Base-by-base conservation (phyloP, 92 coral and sea anemone genomes). In the Porites lobata region DNA sequence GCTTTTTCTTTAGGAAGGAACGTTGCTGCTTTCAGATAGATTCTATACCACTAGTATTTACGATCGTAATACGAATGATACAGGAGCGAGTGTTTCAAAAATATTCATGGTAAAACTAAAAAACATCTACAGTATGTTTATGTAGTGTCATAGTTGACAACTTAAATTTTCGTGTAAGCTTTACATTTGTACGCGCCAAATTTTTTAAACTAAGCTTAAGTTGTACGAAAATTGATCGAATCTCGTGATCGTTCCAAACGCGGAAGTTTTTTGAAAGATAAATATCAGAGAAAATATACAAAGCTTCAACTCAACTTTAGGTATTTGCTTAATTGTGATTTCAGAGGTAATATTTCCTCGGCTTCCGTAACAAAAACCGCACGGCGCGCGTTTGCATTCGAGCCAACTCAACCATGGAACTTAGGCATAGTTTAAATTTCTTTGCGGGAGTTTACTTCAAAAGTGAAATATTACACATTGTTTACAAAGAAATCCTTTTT, bases 401-500 rank as follows among this genome's bases (percentile, higher is more conserved):
- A 59, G 59, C 19, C 69, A 38, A 56, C 18, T 82, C 70, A 70
- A 82, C 78, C 78, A 29, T 70, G 69, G 62, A 72, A 47, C 72
- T 66, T 51, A 14, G 24, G 51, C 75, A 81, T 69, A 26, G 85
- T 81, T 81, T 10, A 54, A 67, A 81, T 81, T 68, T 69, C 85
- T 69, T 80, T 22, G 84, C 47, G 64, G 65, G 3, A 22, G 15
- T 64, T 52, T 80, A 65, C 22, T 80, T 4, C 47, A 62, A 32
- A 38, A 8, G 1, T 6, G 47, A 38, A 38, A 3, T 64, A 10
- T 64, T 6, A 19, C 15, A 4, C 38, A 15, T 5, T 21, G 8
- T 50, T 79, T 24, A 8, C 47, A 47, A 50, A 19, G 50, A 43
- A 12, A 19, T 32, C 6, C 1, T 38, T 38, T 43, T 64, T 61